A percentile compares a stretch with the other conserved stretches of the same genome.
These are phyloP conservation scores for Scolanthus callimorphus DNA, from an alignment of 92 coral and sea anemone species.

Conservation along the genomic window DNA sequence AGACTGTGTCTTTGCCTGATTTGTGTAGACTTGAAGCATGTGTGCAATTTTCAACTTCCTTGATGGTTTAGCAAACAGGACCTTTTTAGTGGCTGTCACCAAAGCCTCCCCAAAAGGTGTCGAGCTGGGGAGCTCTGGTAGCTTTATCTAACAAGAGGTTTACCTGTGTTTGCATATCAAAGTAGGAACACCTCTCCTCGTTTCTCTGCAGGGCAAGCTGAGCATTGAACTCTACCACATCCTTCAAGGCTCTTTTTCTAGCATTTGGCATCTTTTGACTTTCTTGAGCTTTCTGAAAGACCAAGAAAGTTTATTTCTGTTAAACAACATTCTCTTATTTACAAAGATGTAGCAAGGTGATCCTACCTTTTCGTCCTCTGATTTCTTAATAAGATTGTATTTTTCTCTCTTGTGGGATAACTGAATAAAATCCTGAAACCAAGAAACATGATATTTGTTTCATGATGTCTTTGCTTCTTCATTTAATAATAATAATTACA, in stretches of 20 bases:
- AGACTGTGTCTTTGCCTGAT: no score
- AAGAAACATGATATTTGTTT: not conserved
- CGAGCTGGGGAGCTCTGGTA: no score
- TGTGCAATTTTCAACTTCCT: no score
- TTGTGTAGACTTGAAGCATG: no score
- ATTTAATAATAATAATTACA: no score
- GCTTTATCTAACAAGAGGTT: no score
- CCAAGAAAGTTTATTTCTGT: not conserved
- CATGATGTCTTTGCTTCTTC: no score
- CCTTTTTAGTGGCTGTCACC: no score
- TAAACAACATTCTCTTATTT: no score
- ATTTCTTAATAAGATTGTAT: constrained; percentile 63
- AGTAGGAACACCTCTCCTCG: constrained; percentile 95
- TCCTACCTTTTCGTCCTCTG: constrained; percentile 80
- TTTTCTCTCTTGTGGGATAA: constrained; percentile 79
- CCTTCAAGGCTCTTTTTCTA: constrained; percentile 86
- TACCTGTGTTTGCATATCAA: constrained; percentile 99
- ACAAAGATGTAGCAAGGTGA: no score
- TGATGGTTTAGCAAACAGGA: no score
- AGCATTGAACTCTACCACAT: constrained; percentile 87
- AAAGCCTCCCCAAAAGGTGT: no score
- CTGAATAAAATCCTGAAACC: constrained; percentile 59
- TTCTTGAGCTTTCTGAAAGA: constrained; percentile 61
- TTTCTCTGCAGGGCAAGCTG: constrained; percentile 84
- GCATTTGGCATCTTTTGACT: constrained; percentile 89